Evolutionary conservation across 2,888 invertebrate genomes (phyloP).

Genomic region (Caenorhabditis sp.): DNA sequence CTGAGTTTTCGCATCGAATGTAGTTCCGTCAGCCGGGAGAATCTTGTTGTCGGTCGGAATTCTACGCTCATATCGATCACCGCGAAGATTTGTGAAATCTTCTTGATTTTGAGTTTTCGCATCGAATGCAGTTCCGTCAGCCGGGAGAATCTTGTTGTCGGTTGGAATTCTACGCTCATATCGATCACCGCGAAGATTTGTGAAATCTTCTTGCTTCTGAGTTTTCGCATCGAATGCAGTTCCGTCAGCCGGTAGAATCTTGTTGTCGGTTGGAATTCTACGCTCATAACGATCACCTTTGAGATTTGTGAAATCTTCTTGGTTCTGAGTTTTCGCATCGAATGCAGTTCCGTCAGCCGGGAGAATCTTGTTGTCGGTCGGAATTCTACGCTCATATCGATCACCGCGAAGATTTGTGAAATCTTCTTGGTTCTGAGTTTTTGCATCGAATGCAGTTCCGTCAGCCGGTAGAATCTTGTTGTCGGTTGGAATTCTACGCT

Average conservation of each 20-base stretch:
- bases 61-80: background rate
- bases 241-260: background rate
- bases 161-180: background rate
- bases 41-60: conserved; percentile 1
- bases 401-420: conserved; percentile 5
- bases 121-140: background rate
- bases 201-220: conserved; percentile 8
- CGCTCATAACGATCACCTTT: background rate
- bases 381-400: background rate
- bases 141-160: background rate
- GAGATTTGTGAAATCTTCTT: conserved; percentile 3
- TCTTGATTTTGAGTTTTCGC: conserved; percentile 2
- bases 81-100: conserved; percentile 2
- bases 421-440: conserved; percentile 9
- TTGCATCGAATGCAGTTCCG: background rate
- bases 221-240: background rate
- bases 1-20: conserved; percentile 3
- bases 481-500: background rate
- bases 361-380: background rate
- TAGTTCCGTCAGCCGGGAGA: background rate
- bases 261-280: background rate
- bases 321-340: conserved; percentile 1
- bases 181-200: conserved; percentile 3
- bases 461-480: background rate
- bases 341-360: conserved; percentile 1